Evolutionary conservation across 2,888 invertebrate genomes (phyloP), one percentile per base, ranked within the genome.

Genomic region (Mimumesa dahlbomi): DNA sequence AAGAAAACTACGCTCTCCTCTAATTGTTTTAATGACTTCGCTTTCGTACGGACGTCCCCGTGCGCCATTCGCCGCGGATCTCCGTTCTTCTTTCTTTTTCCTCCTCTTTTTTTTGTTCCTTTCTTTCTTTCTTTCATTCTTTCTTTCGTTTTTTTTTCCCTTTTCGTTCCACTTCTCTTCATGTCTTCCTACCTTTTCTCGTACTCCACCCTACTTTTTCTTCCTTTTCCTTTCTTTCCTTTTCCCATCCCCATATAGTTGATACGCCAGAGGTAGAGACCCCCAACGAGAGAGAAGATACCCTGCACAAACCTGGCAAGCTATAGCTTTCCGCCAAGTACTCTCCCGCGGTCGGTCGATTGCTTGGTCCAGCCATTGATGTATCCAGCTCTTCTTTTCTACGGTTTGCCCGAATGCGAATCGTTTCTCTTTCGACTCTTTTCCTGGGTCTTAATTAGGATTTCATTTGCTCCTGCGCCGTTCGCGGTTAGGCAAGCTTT

Each of bases 21-120:
- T 85, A 84, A 86, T 86, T 84, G 84, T 84, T 82, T 84, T 84
- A 85, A 85, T 82, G 84, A 82, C 82, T 77, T 74, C 61, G 67
- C 72, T 71, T 73, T 76, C 62, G 54, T 74, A 48, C 53, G 58
- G 31, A 49, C 38, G 45, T 46, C 57, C 63, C 54, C 49, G 61
- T 49, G 64, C 59, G 57, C 72, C 64, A 75, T 75, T 75, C 67
- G 61, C 48, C 56, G 50, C 62, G 65, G 50, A 69, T 52, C 63
- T 64, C 18, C 42, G 14, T 29, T 56, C 31, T 34, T 69, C 69
- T 63, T 68, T 64, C 53, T 46, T 31, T 40, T 49, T 40, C 49
- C 29, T 48, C 42, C 22, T 63, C 56, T 29, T 36, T 40, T 31
- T 52, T 48, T 34, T 45, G 21, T 49, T 53, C 19, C 42, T 65